Conservation (phyloP, 2,113 vertebrate genomes). For the Romanogobio albipinnatus region DNA sequence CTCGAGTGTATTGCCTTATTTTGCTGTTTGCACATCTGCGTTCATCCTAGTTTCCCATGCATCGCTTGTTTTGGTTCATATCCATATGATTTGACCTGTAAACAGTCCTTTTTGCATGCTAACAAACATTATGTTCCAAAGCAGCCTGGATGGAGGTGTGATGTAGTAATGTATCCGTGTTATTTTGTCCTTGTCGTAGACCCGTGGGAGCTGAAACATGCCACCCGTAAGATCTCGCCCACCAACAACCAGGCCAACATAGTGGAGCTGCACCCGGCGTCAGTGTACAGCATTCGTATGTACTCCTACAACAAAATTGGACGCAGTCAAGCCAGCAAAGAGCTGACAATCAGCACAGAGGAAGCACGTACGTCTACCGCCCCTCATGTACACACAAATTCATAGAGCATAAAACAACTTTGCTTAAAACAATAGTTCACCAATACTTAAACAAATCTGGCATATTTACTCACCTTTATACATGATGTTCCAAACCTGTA, state of each 20-base stretch:
- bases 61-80: not conserved
- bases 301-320: conserved; percentile 97
- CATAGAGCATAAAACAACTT: too few relatives aligned
- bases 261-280: conserved; percentile 94
- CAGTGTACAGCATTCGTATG: conserved; percentile 98
- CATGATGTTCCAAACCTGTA: not conserved
- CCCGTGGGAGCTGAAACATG: conserved; percentile 95
- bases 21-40: conserved; percentile 4
- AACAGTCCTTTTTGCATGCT: not conserved
- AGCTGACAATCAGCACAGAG: conserved; percentile 95
- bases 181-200: conserved; percentile 67
- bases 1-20: conserved; percentile 3
- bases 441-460: not conserved
- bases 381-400: not conserved
- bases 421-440: not conserved
- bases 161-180: conserved; percentile 2
- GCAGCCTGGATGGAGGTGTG: not conserved
- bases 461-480: not conserved
- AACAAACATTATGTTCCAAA: conserved; percentile 11
- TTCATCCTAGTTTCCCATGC: conserved; percentile 1
- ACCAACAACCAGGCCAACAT: conserved; percentile 99
- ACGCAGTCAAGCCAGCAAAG: conserved; percentile 95
- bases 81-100: not conserved
- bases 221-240: conserved; percentile 95
- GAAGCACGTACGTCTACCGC: conserved; percentile 86